A percentile compares a stretch with the other conserved stretches of the same genome.
phyloP scores from a whole-genome alignment of 2,113 vertebrate genomes.

The Isichthys henryi region DNA sequence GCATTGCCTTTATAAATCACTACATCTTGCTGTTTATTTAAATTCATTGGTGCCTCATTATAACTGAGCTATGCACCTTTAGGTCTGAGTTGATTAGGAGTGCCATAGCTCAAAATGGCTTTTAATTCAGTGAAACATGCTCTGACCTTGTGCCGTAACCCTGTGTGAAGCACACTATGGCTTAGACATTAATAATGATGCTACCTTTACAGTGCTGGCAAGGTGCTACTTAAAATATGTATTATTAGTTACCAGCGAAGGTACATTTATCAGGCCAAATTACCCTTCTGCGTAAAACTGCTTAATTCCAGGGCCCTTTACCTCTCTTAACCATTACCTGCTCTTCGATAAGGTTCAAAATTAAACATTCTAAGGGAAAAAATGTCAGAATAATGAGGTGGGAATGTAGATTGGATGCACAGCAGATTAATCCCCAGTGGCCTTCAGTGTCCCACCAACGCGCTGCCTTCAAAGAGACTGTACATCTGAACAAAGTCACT shows the following conservation, averaged over 20 bases:
- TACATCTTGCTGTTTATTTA: constrained; percentile 96
- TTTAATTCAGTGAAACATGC: constrained; percentile 98
- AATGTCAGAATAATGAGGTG: constrained; percentile 83
- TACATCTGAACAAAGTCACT: not conserved
- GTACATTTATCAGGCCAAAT: constrained; percentile 98
- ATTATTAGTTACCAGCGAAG: constrained; percentile 94
- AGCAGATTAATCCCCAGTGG: constrained; percentile 70
- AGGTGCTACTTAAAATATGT: constrained; percentile 94
- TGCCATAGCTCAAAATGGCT: constrained; percentile 98
- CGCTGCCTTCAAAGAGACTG: constrained; percentile 47
- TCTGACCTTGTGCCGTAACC: constrained; percentile 99
- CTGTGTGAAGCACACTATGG: constrained; percentile 89
- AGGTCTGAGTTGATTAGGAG: constrained; percentile 98
- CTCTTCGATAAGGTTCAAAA: constrained; percentile 94
- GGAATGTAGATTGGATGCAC: constrained; percentile 68
- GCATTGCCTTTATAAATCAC: constrained; percentile 95
- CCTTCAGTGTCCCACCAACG: constrained; percentile 48
- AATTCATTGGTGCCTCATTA: constrained; percentile 99
- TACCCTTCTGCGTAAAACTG: constrained; percentile 98
- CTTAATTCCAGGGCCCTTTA: constrained; percentile 94
- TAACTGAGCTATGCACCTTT: constrained; percentile 99
- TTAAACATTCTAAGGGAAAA: constrained; percentile 76
- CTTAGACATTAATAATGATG: constrained; percentile 99
- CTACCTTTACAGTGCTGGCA: constrained; percentile 79
- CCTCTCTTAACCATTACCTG: constrained; percentile 93